Percentiles rank a stretch among this genome's conserved stretches.
Conservation (phyloP, 37 sponge, comb jelly and placozoan species). For the Tethya wilhelma region DNA sequence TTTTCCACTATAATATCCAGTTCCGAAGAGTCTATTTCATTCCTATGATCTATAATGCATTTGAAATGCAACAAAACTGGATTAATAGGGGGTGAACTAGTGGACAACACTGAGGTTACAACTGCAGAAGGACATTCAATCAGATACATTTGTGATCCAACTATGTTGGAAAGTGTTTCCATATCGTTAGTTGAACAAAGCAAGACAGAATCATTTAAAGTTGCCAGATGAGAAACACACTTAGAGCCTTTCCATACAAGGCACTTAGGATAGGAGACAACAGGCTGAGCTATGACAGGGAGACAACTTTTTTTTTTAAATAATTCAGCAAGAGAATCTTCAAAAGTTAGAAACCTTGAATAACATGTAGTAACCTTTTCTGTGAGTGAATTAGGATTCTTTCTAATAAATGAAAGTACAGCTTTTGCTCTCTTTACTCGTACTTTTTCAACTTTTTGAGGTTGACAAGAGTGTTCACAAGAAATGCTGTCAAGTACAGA, state of each 20-base stretch:
- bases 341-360: no score
- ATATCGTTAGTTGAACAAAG: neutral
- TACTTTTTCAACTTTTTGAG: conserved; percentile 5
- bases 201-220: neutral
- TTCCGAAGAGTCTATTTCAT: neutral
- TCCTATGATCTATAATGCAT: conserved; percentile 14
- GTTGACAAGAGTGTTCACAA: neutral
- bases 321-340: neutral
- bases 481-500: conserved; percentile 32
- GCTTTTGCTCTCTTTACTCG: conserved; percentile 41
- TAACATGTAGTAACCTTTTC: no score
- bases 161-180: neutral
- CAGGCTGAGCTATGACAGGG: conserved; percentile 21
- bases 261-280: conserved; percentile 26
- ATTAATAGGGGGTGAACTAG: no score
- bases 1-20: neutral
- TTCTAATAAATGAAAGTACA: conserved; percentile 4
- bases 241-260: conserved; percentile 51
- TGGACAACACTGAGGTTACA: no score
- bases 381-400: neutral
- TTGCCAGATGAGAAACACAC: conserved; percentile 20
- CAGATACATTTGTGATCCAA: conserved; percentile 55
- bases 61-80: no score
- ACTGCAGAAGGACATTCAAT: neutral
- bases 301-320: conserved; percentile 38